Conservation (phyloP, 2,113 vertebrate species). For the Hippocampus guttulatus region DNA sequence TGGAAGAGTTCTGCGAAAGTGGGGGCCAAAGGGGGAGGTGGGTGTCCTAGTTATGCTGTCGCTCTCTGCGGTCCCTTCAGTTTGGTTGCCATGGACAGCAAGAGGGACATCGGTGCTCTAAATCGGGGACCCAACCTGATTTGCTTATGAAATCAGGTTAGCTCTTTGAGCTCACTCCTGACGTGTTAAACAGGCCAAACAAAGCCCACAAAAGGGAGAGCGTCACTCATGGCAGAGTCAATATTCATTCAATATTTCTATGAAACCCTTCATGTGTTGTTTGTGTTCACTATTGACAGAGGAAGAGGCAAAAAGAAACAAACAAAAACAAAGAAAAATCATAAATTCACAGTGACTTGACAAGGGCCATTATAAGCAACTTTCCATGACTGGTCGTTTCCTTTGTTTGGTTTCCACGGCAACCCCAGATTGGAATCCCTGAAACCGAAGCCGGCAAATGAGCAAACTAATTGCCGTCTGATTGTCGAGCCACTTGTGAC, state of each 20-base stretch:
- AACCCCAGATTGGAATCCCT: slow-evolving; percentile 33
- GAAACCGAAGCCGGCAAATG: slow-evolving; percentile 23
- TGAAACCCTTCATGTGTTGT: not conserved
- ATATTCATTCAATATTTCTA: slow-evolving; percentile 3
- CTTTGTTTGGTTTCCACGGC: slow-evolving; percentile 48
- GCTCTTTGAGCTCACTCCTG: slow-evolving; percentile 21
- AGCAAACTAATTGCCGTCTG: slow-evolving; percentile 36
- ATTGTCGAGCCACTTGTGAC: slow-evolving; percentile 43
- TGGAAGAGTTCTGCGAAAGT: slow-evolving; percentile 5
- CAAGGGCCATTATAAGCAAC: slow-evolving; percentile 1
- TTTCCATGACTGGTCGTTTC: slow-evolving; percentile 13
- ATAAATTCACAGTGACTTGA: not conserved
- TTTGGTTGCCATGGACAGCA: slow-evolving; percentile 29
- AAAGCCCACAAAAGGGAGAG: not conserved
- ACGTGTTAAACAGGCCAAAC: slow-evolving; percentile 36
- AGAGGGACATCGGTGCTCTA: slow-evolving; percentile 13
- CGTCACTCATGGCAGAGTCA: not conserved
- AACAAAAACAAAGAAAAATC: not conserved
- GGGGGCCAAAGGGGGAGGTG: slow-evolving; percentile 1
- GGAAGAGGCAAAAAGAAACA: not conserved
- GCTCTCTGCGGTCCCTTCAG: slow-evolving; percentile 42
- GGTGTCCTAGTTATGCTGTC: slow-evolving; percentile 52
- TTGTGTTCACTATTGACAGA: not conserved
- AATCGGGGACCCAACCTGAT: slow-evolving; percentile 55
- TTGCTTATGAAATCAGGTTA: slow-evolving; percentile 60